Evolutionary conservation across 2,888 invertebrate species (phyloP).

Genomic region (Erpobdella octoculata): DNA sequence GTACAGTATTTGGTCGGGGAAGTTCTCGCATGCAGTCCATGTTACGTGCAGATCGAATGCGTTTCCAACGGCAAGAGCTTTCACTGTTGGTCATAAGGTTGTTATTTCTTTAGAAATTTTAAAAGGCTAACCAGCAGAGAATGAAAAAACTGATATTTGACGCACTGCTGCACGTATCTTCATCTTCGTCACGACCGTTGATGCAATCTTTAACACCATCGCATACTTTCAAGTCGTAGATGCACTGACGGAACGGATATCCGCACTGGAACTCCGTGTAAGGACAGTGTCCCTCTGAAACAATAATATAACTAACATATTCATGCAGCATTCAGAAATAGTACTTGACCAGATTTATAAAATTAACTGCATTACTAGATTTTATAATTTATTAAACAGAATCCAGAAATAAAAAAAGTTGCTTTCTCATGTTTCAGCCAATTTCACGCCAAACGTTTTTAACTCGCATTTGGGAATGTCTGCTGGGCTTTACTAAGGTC

Average conservation of each 20-base stretch:
- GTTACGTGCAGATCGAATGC: not conserved
- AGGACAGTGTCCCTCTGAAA: not conserved
- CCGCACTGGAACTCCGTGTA: not conserved
- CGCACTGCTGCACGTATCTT: not conserved
- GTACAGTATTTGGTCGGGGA: not conserved
- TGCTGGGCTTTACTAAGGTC: no score
- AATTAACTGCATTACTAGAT: no score
- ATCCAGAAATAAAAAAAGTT: no score
- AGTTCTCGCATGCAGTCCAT: not conserved
- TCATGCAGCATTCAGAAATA: no score
- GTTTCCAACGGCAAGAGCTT: not conserved
- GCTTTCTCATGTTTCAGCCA: no score
- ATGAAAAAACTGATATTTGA: not conserved
- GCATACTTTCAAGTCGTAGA: not conserved
- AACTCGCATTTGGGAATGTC: no score
- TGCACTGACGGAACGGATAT: not conserved
- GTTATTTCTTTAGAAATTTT: not conserved
- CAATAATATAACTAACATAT: not conserved
- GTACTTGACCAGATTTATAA: no score
- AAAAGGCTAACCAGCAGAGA: not conserved
- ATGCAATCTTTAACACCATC: not conserved
- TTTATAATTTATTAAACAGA: no score
- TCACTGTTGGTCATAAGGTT: not conserved
- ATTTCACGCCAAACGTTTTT: no score
- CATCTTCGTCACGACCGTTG: not conserved